These are phyloP conservation scores for Lytechinus pictus DNA, from an alignment of 35 echinoderm and acorn worm genomes.

Conservation along the genomic window DNA sequence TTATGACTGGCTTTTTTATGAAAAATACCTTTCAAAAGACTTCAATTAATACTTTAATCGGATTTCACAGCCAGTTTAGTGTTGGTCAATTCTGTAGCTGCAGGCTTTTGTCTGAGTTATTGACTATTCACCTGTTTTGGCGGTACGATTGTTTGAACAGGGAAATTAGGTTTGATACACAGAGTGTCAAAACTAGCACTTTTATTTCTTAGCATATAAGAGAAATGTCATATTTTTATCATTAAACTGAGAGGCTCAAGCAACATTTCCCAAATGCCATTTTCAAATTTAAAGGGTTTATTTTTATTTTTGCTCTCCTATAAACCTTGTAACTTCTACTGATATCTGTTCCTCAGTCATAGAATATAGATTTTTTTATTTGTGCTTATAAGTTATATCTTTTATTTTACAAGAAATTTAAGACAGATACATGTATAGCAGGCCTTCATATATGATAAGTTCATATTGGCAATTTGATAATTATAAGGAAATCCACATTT, in stretches of 20 bases:
- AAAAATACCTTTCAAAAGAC: background rate
- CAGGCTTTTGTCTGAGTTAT: constrained; percentile 18
- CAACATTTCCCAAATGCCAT: background rate
- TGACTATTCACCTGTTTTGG: constrained; percentile 18
- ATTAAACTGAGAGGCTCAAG: background rate
- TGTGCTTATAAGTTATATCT: too few relatives aligned
- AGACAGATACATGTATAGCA: too few relatives aligned
- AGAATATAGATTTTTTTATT: background rate
- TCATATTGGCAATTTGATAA: too few relatives aligned
- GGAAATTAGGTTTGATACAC: constrained; percentile 5
- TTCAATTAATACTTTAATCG: constrained; percentile 5
- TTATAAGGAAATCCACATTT: too few relatives aligned
- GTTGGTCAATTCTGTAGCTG: background rate
- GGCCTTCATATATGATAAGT: too few relatives aligned
- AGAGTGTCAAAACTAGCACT: background rate
- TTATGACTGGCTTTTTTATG: background rate
- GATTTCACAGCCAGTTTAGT: constrained; percentile 1
- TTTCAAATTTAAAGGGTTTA: background rate
- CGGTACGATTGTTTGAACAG: background rate
- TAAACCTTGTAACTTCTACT: too few relatives aligned
- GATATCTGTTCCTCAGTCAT: too few relatives aligned
- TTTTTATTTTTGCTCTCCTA: background rate
- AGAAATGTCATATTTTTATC: background rate
- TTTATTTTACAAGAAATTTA: too few relatives aligned
- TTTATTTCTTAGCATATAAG: background rate